These are phyloP conservation scores for Heterocephalus glaber DNA, from an alignment of 2,113 vertebrate species.

Conservation along the genomic window DNA sequence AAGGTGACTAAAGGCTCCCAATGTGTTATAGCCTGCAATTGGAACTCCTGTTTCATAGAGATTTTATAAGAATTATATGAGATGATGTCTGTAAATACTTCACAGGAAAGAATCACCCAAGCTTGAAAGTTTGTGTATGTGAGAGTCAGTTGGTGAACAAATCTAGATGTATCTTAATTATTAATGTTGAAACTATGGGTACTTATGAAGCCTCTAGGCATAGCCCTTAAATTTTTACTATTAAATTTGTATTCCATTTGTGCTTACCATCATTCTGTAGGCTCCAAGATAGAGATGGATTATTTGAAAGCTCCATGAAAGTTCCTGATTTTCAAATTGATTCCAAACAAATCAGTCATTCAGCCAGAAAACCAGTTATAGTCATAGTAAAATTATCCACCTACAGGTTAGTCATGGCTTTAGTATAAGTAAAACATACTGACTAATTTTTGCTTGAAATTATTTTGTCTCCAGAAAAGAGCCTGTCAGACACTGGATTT, in stretches of 20 bases:
- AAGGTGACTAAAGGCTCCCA: not conserved
- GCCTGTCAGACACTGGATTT: not conserved
- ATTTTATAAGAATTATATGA: not conserved
- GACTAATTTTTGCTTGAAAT: not conserved
- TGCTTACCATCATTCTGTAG: not conserved
- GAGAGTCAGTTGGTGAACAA: constrained; percentile 13
- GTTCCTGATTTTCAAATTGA: constrained; percentile 3
- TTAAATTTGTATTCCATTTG: not conserved
- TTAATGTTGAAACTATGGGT: not conserved
- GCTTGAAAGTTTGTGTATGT: not conserved
- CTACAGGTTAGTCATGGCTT: not conserved
- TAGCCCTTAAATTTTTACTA: not conserved
- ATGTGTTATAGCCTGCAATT: not conserved
- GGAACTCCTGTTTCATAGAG: not conserved
- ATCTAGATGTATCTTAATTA: not conserved
- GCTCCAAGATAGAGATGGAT: not conserved
- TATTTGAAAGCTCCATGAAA: constrained; percentile 9
- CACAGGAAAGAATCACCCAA: not conserved
- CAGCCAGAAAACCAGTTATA: not conserved
- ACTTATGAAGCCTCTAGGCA: not conserved
- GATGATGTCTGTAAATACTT: not conserved
- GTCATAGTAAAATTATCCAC: not conserved
- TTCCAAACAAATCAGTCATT: not conserved
- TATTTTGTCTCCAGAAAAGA: constrained; percentile 34
- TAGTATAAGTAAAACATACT: not conserved